These are phyloP conservation scores for Hanleya hanleyi DNA, from an alignment of 2,888 invertebrate species.

Conservation along the genomic window DNA sequence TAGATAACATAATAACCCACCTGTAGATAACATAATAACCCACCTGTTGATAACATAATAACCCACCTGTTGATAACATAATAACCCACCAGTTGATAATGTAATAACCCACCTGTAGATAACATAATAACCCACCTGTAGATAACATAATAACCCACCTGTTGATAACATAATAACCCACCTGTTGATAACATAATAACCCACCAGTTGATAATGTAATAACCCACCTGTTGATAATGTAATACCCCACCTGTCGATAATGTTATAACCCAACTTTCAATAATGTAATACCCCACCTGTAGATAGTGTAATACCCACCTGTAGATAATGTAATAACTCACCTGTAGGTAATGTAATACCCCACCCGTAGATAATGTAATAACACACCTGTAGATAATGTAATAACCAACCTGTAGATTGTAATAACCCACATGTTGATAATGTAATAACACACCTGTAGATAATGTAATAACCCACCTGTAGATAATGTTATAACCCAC, in stretches of 20 bases:
- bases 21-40: constrained; percentile 91
- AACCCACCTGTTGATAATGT: constrained; percentile 81
- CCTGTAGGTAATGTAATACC: constrained; percentile 87
- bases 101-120: constrained; percentile 69
- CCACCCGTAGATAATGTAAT: constrained; percentile 94
- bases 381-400: constrained; percentile 81
- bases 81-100: no score
- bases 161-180: constrained; percentile 95
- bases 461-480: constrained; percentile 92
- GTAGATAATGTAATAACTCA: constrained; percentile 72
- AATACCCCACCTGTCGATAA: constrained; percentile 93
- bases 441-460: constrained; percentile 77
- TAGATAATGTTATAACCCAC: constrained; percentile 94
- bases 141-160: constrained; percentile 91
- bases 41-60: constrained; percentile 92
- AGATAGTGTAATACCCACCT: no score
- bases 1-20: constrained; percentile 71
- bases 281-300: not conserved
- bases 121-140: constrained; percentile 77
- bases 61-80: constrained; percentile 81
- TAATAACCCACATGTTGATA: constrained; percentile 70
- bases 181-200: constrained; percentile 75
- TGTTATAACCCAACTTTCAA: constrained; percentile 89
- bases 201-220: constrained; percentile 71
- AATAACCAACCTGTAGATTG: no score